phyloP scores from a whole-genome alignment of 2,113 vertebrate genomes.

The Thermophis baileyi region DNA sequence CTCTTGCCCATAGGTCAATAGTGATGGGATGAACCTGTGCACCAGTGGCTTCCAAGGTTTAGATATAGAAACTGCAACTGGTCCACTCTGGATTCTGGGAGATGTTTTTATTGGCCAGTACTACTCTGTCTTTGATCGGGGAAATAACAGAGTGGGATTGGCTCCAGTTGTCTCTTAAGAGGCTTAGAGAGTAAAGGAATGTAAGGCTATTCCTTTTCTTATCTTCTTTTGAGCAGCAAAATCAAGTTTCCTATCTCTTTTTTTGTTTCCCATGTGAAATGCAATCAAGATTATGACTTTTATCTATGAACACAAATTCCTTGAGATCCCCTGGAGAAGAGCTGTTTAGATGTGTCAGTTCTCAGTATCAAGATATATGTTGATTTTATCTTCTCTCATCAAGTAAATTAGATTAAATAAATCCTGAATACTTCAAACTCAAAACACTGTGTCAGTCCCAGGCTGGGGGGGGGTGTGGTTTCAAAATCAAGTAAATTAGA shows the following conservation, averaged over 20 bases:
- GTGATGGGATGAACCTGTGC: constrained; percentile 49
- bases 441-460: background rate
- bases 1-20: constrained; percentile 42
- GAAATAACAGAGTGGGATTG: constrained; percentile 71
- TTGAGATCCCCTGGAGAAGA: background rate
- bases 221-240: background rate
- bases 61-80: constrained; percentile 62
- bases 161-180: constrained; percentile 58
- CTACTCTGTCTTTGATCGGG: constrained; percentile 74
- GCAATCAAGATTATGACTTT: background rate
- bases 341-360: background rate
- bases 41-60: constrained; percentile 68
- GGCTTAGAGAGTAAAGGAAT: rapidly evolving
- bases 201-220: background rate
- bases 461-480: too few relatives aligned
- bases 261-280: background rate
- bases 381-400: background rate
- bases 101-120: constrained; percentile 76
- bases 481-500: background rate
- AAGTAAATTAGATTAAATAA: background rate
- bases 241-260: background rate
- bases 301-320: background rate
- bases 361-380: rapidly evolving
- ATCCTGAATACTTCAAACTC: background rate
- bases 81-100: constrained; percentile 74